Evolutionary conservation across 2,888 invertebrate genomes (phyloP), one percentile per base, ranked within the genome.

Genomic region (Leptopilina myrica): DNA sequence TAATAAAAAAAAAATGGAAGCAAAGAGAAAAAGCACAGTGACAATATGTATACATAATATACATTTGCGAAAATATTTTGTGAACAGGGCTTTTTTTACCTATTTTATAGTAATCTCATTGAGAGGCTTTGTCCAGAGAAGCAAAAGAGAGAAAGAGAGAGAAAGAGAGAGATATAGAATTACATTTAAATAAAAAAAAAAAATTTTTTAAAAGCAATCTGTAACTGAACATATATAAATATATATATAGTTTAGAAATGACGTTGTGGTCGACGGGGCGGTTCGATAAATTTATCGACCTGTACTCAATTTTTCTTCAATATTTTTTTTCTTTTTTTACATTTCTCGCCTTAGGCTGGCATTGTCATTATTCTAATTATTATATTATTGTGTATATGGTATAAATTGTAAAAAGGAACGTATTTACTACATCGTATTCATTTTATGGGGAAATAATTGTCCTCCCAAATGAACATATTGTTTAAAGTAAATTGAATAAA

Each of bases 381-480:
- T 78, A 79, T 85, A 87, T 87, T 84, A 88, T 88, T 87, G 87
- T 88, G 89, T 87, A 88, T 85, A 89, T 89, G 87, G 85, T 87
- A 88, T 88, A 86, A 87, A 89, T 87, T 89, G 89, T 89, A 89
- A 89, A 89, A 88, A 88, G 87, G 82, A 87, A 86, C 86, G 85
- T 88, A 89, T 88, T 89, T 88, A 88, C 87, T 88, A 88, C 86
- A 88, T 87, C 87, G 86, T 88, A 88, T 89, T 89, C 87, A 89
- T 87, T 88, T 89, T 80, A 85, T 82, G 86, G 83, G 88, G 86
- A 84, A 20, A 83, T 83, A 81, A 82, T 79, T 84, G 84, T 88
- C 85, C 87, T 86, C 85, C 85, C 85, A 85, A 87, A 87, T 86
- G 87, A 89, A 86, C 87, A 88, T 88, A 89, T 88, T 89, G 88